These are phyloP conservation scores for Tapirus indicus DNA, from an alignment of 2,797 vertebrate species.

Conservation along the genomic window DNA sequence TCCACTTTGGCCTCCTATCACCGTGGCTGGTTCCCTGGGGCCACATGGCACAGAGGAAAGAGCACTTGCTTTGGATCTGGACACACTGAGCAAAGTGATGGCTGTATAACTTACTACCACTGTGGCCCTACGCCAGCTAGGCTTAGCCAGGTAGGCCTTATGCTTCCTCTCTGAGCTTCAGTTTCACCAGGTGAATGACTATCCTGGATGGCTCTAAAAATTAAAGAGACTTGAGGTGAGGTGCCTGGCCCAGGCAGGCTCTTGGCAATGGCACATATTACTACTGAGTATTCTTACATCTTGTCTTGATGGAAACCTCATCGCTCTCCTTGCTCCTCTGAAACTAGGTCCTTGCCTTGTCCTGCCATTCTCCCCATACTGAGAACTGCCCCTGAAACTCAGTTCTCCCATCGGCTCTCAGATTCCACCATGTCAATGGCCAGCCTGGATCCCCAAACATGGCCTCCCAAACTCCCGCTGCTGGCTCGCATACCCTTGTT, in stretches of 20 bases:
- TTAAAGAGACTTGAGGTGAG: background rate
- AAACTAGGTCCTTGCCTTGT: background rate
- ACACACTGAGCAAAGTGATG: background rate
- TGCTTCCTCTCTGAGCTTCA: background rate
- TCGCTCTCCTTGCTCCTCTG: background rate
- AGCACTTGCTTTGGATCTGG: background rate
- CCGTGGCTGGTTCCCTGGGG: background rate
- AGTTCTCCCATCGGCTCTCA: background rate
- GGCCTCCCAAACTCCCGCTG: too few relatives aligned
- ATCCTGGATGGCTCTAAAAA: background rate
- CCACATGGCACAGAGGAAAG: background rate
- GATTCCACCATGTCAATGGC: background rate
- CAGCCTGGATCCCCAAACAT: background rate
- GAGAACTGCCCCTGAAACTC: background rate
- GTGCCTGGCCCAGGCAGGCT: background rate
- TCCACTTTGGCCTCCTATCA: background rate
- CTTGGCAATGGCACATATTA: too few relatives aligned
- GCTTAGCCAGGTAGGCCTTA: background rate
- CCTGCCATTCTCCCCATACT: background rate
- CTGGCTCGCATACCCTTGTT: background rate
- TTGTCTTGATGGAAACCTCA: background rate
- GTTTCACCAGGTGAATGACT: background rate
- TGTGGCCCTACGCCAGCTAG: background rate
- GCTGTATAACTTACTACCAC: too few relatives aligned
- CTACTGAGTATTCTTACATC: background rate